These are phyloP conservation scores for Lordiphosa clarofinis DNA, from an alignment of 1,140 invertebrate species.

Conservation along the genomic window DNA sequence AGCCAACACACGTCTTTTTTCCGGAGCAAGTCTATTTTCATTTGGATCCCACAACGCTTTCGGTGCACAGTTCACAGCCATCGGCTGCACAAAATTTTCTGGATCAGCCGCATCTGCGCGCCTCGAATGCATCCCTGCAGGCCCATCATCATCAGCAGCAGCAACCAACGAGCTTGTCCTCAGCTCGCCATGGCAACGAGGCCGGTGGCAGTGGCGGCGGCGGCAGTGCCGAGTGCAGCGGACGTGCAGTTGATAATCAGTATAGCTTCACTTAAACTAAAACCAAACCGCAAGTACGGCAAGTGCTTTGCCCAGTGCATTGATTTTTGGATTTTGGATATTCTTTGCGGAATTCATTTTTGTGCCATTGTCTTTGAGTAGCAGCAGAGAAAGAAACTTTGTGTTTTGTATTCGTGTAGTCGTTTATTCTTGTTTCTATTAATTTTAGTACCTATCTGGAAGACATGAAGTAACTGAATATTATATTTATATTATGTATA, in stretches of 20 bases:
- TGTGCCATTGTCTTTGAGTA: slow-evolving; percentile 61
- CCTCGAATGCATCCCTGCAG: slow-evolving; percentile 71
- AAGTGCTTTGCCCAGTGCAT: slow-evolving; percentile 18
- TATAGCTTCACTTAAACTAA: slow-evolving; percentile 83
- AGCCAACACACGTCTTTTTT: slow-evolving; percentile 70
- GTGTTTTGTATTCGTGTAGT: slow-evolving; percentile 37
- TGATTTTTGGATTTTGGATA: slow-evolving; percentile 28
- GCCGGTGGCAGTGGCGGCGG: slow-evolving; percentile 27
- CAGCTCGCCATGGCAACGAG: slow-evolving; percentile 6
- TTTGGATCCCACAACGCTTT: slow-evolving; percentile 59
- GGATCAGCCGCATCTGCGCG: slow-evolving; percentile 62
- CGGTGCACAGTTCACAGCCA: slow-evolving; percentile 51
- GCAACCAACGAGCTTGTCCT: slow-evolving; percentile 2
- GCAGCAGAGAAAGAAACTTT: slow-evolving; percentile 29
- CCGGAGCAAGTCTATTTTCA: slow-evolving; percentile 72
- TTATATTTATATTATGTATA: slow-evolving; percentile 62
- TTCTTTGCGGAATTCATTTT: slow-evolving; percentile 59
- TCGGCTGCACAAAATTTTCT: slow-evolving; percentile 49
- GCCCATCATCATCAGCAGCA: slow-evolving; percentile 45
- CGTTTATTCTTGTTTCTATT: slow-evolving; percentile 49
- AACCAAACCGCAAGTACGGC: no score
- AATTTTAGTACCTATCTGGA: slow-evolving; percentile 49
- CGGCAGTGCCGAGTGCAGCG: slow-evolving; percentile 48
- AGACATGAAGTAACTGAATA: slow-evolving; percentile 74
- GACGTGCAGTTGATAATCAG: slow-evolving; percentile 84